These are phyloP conservation scores for Acronicta alni DNA, from an alignment of 2,888 invertebrate species.

Conservation along the genomic window DNA sequence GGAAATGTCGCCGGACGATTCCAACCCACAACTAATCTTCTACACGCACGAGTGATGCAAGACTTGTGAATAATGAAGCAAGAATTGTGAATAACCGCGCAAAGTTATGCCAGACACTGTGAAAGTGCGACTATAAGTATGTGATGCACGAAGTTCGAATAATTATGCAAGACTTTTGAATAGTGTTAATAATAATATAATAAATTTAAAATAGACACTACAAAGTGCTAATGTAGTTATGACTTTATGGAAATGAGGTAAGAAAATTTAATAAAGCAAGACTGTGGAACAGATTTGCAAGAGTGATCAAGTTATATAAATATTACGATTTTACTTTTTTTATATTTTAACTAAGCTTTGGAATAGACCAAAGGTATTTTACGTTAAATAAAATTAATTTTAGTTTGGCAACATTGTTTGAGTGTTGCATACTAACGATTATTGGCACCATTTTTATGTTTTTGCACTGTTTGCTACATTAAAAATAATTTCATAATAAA, in stretches of 20 bases:
- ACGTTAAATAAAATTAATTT: conserved; percentile 37
- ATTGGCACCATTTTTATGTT: conserved; percentile 43
- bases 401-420: conserved; percentile 38
- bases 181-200: conserved; percentile 29
- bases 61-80: conserved; percentile 12
- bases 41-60: conserved; percentile 92
- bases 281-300: conserved; percentile 51
- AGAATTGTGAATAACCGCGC: conserved; percentile 31
- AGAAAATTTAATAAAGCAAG: conserved; percentile 39
- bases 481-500: conserved; percentile 23
- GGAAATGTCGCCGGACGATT: conserved; percentile 87
- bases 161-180: conserved; percentile 37
- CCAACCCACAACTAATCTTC: conserved; percentile 95
- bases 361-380: conserved; percentile 54
- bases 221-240: conserved; percentile 31
- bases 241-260: conserved; percentile 28
- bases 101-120: conserved; percentile 18
- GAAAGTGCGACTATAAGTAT: conserved; percentile 27
- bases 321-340: conserved; percentile 25
- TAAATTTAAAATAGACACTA: conserved; percentile 19
- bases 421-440: conserved; percentile 49
- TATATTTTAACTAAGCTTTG: conserved; percentile 49
- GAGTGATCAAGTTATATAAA: conserved; percentile 47
- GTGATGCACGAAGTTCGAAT: conserved; percentile 37
- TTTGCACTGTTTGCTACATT: conserved; percentile 49